These are phyloP conservation scores for Drosophila orosa DNA, from an alignment of 1,140 invertebrate species.

Conservation along the genomic window DNA sequence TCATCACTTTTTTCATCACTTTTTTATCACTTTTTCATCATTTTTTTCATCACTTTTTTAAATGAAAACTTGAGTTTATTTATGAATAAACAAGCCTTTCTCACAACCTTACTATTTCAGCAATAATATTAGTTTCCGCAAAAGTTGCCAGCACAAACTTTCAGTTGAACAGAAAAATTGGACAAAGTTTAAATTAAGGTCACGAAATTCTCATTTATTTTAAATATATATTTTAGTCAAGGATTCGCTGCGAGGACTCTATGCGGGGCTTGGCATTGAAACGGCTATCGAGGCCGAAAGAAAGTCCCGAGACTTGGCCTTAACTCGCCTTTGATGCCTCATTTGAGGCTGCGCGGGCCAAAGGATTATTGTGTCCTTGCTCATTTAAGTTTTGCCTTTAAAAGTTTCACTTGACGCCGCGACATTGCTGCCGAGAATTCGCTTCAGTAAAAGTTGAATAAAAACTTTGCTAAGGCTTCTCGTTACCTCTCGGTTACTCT, in stretches of 20 bases:
- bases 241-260: constrained; percentile 5
- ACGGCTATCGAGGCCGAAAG: constrained; percentile 18
- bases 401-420: constrained; percentile 44
- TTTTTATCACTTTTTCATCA: not conserved
- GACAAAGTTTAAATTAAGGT: constrained; percentile 14
- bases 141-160: not conserved
- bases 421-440: constrained; percentile 42
- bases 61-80: not conserved
- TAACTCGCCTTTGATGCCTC: constrained; percentile 52
- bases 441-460: constrained; percentile 39
- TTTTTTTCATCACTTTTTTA: not conserved
- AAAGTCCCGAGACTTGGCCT: constrained; percentile 23
- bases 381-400: constrained; percentile 54
- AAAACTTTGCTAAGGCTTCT: constrained; percentile 49
- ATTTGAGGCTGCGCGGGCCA: constrained; percentile 54
- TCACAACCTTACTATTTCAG: not conserved
- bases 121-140: not conserved
- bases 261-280: constrained; percentile 14
- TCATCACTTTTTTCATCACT: too few species aligned
- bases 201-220: constrained; percentile 9
- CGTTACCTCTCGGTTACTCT: not conserved
- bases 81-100: not conserved
- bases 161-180: constrained; percentile 6
- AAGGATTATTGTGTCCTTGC: constrained; percentile 68
- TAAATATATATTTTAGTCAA: constrained; percentile 9